Base-by-base conservation (phyloP, 2,113 vertebrate species). In the Toxotes chatareus region DNA sequence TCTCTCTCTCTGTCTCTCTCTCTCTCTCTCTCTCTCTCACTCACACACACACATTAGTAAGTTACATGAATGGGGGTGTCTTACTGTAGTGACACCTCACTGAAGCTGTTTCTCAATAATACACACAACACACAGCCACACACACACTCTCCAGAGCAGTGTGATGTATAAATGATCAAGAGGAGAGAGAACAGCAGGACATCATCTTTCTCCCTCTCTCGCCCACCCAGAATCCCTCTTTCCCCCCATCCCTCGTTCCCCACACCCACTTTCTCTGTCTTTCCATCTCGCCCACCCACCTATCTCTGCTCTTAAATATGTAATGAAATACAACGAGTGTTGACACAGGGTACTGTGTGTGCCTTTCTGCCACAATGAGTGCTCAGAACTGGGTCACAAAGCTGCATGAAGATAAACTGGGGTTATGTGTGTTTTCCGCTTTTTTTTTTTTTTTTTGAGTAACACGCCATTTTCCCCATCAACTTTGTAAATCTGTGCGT, bases 151-250 rank as follows among this genome's bases (percentile, higher is more conserved):
- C 59, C 51, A 80, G 53, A 85, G 76, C 42, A 82, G 70, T 86
- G 56, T 90, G 92, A 93, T 93, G 87, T 91, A 90, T 90, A 90
- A 94, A 93, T 91, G 90, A 94, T 92, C 90, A 91, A 92, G 83
- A 85, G 84, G 57, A 31, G 44, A 62, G 68, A 67, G 78, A 91
- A 84, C 86, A 87, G 87, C 85, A 86, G 87, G 91, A 89, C 88
- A 89, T 92, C 80, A 67, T 84, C 71, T 84, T 68, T 68, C 63
- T 71, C 70, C 62, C 76, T 82, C 83, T 83, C 57, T 73, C 55
- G 27, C 85, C 84, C 81, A 83, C 81, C 81, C 84, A 84, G 73
- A 66, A 19, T 36, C 75, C 57, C 75, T 60, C 61, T 62, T 62
- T 36, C 42, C 79, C 11, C 44, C 49, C 73, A 49, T 73, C 71